phyloP scores from a whole-genome alignment of 2,797 vertebrate genomes.

The Malurus leucopterus region DNA sequence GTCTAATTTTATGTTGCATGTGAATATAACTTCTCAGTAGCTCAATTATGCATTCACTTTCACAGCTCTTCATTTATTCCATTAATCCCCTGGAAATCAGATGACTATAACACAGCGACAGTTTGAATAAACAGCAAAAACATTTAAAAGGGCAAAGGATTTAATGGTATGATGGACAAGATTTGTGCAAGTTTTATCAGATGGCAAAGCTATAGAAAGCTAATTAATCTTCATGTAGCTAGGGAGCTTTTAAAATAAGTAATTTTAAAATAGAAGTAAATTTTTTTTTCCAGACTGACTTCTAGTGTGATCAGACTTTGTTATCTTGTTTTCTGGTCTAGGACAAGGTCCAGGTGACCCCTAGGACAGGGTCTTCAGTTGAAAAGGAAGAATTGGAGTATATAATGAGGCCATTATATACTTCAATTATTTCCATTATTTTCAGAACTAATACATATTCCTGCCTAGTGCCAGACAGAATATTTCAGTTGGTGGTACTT shows the following conservation, averaged over 20 bases:
- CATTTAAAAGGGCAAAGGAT: not conserved
- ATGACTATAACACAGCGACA: not conserved
- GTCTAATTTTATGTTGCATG: not conserved
- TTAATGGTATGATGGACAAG: not conserved
- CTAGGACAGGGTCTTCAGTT: not conserved
- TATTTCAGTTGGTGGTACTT: constrained; percentile 3
- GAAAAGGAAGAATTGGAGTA: not conserved
- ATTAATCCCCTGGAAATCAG: not conserved
- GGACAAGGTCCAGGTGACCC: too few relatives aligned
- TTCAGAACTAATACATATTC: constrained; percentile 14
- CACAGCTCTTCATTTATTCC: not conserved
- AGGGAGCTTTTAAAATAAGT: not conserved
- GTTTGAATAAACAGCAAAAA: not conserved
- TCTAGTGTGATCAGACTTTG: not conserved
- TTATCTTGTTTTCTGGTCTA: not conserved
- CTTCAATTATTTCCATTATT: constrained; percentile 5
- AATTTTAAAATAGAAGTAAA: not conserved
- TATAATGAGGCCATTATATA: not conserved
- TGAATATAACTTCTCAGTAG: not conserved
- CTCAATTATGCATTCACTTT: not conserved
- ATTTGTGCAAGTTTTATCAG: not conserved
- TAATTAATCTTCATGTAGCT: not conserved
- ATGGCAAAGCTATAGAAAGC: not conserved
- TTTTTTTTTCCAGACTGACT: not conserved
- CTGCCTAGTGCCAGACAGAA: constrained; percentile 21